Percentiles rank a stretch among this genome's conserved stretches.
These are phyloP conservation scores for Tetrax tetrax DNA, from an alignment of 2,113 vertebrate genomes.

Conservation along the genomic window DNA sequence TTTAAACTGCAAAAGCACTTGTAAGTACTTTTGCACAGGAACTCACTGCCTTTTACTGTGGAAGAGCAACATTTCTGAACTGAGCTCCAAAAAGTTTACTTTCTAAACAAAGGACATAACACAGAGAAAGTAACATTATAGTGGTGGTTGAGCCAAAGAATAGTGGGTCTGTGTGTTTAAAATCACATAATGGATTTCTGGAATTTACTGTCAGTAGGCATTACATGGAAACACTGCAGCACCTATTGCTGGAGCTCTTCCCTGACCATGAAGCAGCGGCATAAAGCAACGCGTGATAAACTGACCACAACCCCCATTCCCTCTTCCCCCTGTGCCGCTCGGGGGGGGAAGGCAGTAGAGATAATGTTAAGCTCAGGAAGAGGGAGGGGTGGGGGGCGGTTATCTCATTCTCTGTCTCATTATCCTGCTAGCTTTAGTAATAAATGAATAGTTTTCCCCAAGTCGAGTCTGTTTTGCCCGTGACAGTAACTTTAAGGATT, in stretches of 20 bases:
- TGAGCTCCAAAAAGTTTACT: background rate
- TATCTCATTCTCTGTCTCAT: no score
- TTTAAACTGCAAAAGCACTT: background rate
- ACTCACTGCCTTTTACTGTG: background rate
- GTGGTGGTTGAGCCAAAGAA: background rate
- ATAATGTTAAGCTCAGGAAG: no score
- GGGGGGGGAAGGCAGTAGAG: no score
- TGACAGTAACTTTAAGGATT: no score
- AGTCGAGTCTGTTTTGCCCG: no score
- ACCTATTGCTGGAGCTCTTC: background rate
- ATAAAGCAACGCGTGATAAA: no score
- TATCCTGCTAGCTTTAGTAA: no score
- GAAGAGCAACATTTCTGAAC: background rate
- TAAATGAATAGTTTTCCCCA: no score
- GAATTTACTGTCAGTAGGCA: background rate
- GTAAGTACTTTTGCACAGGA: background rate
- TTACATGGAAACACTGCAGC: accelerated
- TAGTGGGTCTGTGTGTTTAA: background rate
- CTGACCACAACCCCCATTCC: no score
- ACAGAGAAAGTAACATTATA: background rate
- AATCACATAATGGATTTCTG: background rate
- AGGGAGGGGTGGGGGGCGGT: no score
- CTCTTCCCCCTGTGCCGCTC: no score
- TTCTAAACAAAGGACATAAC: background rate
- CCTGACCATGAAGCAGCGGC: no score